Conservation (phyloP, 2,888 invertebrate species). For the Artemia sinica region DNA sequence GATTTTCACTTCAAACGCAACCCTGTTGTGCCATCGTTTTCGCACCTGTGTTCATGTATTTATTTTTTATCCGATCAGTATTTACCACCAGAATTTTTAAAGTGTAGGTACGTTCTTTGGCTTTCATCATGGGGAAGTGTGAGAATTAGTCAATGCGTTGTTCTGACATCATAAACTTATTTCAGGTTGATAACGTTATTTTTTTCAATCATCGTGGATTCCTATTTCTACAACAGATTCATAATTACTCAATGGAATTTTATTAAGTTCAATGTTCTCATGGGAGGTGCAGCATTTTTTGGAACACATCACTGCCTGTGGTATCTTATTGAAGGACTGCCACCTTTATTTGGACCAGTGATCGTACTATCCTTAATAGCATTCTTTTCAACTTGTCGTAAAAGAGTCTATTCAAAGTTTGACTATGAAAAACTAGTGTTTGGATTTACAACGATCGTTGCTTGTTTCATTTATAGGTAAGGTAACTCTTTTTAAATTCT, state of each 20-base stretch:
- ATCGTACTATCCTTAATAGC: neutral
- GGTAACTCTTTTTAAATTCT: neutral
- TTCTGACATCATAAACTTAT: too few relatives aligned
- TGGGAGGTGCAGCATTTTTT: neutral
- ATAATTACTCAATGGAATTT: neutral
- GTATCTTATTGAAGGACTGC: neutral
- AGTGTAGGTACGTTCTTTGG: too few relatives aligned
- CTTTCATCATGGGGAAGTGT: too few relatives aligned
- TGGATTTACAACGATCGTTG: neutral
- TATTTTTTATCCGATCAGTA: too few relatives aligned
- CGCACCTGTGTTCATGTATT: too few relatives aligned
- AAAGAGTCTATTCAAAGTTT: neutral
- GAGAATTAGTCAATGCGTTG: too few relatives aligned
- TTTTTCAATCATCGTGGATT: neutral
- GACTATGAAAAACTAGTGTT: neutral
- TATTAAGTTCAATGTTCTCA: neutral
- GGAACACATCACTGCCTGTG: constrained; percentile 8
- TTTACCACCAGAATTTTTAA: too few relatives aligned
- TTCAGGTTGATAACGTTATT: neutral
- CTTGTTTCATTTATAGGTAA: neutral
- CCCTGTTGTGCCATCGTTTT: too few relatives aligned
- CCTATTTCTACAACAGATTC: neutral
- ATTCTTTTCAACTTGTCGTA: neutral
- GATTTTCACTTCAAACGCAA: too few relatives aligned
- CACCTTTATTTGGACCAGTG: neutral